Percentiles rank a stretch among this genome's conserved stretches.
phyloP scores from a whole-genome alignment of 2,113 vertebrate genomes.

The Dryoscopus gambensis region DNA sequence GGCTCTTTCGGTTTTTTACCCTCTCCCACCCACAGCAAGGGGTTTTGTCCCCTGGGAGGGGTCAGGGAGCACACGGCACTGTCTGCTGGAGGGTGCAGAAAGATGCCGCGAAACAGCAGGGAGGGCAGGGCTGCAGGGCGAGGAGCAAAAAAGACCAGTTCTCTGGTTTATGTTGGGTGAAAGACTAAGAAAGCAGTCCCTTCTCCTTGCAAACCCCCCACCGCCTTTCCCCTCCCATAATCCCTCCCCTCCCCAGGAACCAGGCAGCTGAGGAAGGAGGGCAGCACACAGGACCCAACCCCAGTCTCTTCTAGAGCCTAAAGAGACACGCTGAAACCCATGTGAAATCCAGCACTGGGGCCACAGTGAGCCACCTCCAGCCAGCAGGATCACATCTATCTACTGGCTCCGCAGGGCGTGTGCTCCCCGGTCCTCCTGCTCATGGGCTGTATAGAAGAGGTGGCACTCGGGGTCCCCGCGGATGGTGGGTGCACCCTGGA shows the following conservation, averaged over 20 bases:
- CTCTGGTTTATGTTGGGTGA: conserved; percentile 69
- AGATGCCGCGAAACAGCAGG: background rate
- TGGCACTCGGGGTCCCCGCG: conserved; percentile 92
- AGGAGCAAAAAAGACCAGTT: conserved; percentile 38
- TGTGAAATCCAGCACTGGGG: conserved; percentile 56
- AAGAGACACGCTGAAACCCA: conserved; percentile 67
- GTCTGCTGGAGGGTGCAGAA: background rate
- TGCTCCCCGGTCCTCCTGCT: conserved; percentile 79
- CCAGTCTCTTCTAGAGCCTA: conserved; percentile 70
- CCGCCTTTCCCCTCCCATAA: background rate
- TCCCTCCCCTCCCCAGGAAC: conserved; percentile 4
- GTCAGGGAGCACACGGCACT: background rate
- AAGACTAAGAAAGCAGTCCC: conserved; percentile 65
- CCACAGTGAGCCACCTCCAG: conserved; percentile 14
- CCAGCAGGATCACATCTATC: conserved; percentile 1
- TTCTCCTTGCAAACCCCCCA: conserved; percentile 33
- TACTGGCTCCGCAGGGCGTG: conserved; percentile 66
- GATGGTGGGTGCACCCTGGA: conserved; percentile 83
- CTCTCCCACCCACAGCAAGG: background rate
- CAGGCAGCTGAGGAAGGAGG: conserved; percentile 15
- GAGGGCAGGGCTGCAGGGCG: background rate
- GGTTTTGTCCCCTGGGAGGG: background rate
- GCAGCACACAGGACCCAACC: conserved; percentile 47
- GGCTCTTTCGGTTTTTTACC: background rate
- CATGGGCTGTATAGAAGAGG: conserved; percentile 80